Conservation (phyloP, 2,113 vertebrate species). For the Silurus glanis region DNA sequence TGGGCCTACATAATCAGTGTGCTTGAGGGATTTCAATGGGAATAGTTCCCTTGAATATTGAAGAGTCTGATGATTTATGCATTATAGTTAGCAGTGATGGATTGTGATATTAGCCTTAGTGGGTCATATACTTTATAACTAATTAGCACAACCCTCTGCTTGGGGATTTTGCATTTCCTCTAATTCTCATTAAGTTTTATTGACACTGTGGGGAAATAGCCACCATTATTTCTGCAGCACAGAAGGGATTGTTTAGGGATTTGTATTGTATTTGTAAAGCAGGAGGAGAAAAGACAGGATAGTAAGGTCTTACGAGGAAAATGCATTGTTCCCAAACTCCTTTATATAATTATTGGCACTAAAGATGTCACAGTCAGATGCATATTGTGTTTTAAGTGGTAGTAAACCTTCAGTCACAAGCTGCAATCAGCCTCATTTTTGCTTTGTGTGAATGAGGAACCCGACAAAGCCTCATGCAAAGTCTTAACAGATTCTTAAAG, state of each 20-base stretch:
- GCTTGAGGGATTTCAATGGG: conserved; percentile 22
- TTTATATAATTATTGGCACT: background rate
- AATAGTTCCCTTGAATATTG: conserved; percentile 36
- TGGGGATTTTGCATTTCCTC: conserved; percentile 3
- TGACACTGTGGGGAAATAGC: background rate
- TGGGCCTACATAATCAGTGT: conserved; percentile 24
- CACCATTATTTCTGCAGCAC: background rate
- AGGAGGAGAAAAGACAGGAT: background rate
- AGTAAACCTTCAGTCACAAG: conserved; percentile 3
- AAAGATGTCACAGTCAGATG: background rate
- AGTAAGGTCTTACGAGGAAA: no score
- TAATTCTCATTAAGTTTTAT: conserved; percentile 26
- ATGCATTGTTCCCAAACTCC: background rate
- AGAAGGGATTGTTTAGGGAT: background rate
- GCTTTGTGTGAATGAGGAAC: conserved; percentile 51
- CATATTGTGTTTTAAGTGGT: conserved; percentile 8
- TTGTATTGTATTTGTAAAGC: background rate
- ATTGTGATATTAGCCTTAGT: conserved; percentile 23
- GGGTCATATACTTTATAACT: conserved; percentile 27
- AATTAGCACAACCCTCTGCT: conserved; percentile 19
- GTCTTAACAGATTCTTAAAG: conserved; percentile 69
- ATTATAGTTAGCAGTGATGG: conserved; percentile 31
- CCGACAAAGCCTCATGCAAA: conserved; percentile 63
- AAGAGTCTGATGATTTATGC: conserved; percentile 39
- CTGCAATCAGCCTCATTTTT: conserved; percentile 18